Evolutionary conservation across 2,113 vertebrate genomes (phyloP), one percentile per base, ranked within the genome.

Genomic region (Pungitius pungitius): DNA sequence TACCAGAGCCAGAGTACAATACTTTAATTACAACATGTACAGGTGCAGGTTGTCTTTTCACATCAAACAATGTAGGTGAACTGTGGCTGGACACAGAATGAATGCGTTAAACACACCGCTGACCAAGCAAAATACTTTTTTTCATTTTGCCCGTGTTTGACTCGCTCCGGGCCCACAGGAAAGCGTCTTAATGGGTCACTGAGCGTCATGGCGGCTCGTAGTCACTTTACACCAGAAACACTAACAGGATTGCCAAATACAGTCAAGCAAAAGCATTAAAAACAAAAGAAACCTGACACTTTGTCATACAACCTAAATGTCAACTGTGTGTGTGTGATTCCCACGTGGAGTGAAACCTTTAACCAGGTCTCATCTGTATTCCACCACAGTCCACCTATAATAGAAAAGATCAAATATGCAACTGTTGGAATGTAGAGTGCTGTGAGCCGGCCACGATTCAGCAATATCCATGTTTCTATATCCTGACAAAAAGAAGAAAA

Each of bases 21-120:
- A 92, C 90, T 91, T 91, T 89, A 92, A 92, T 92, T 92, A 93
- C 91, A 94, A 90, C 91, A 92, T 93, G 83, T 94, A 93, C 92
- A 94, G 86, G 84, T 87, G 89, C 80, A 80, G 81, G 70, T 81
- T 54, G 67, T 83, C 76, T 88, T 90, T 90, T 77, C 78, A 91
- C 88, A 90, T 83, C 80, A 74, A 89, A 89, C 39, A 27, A 80
- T 85, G 37, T 73, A 22, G 67, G 57, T 85, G 88, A 83, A 75
- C 72, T 20, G 69, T 62, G 75, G 80, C 1, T 43, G 15, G 86
- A 87, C 75, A 85, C 82, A 82, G 61, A 76, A 45, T 51, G 13
- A 65, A 81, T 59, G 73, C 66, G 30, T 80, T 59, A 7, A 80
- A 89, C 83, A 88, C 77, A 80, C 69, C 7, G 59, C 39, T 72